These are phyloP conservation scores for Papilio dardanus DNA, from an alignment of 1,140 invertebrate species.

Conservation along the genomic window DNA sequence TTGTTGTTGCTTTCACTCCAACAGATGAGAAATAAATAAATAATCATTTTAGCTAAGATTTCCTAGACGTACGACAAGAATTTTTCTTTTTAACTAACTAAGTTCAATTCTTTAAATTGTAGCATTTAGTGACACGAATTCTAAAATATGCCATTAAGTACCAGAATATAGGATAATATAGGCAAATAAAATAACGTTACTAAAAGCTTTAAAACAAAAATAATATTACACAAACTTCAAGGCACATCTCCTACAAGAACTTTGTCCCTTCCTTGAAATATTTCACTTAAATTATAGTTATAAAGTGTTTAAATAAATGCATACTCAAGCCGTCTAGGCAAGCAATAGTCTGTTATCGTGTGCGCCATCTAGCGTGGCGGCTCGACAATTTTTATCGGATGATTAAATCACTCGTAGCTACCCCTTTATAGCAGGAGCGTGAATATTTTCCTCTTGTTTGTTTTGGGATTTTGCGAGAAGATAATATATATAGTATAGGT, in stretches of 20 bases:
- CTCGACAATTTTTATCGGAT: constrained; percentile 68
- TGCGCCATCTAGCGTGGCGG: constrained; percentile 57
- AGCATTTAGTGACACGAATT: not conserved
- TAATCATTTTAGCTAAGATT: too few species aligned
- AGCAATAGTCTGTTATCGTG: constrained; percentile 45
- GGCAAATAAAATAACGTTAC: not conserved
- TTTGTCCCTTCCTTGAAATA: not conserved
- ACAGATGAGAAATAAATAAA: too few species aligned
- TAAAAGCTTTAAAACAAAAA: not conserved
- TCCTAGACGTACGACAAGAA: too few species aligned
- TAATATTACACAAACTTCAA: not conserved
- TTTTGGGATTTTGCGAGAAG: constrained; percentile 53
- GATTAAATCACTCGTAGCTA: constrained; percentile 71
- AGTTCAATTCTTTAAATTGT: not conserved
- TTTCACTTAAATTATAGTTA: not conserved
- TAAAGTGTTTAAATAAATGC: constrained; percentile 26
- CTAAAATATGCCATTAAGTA: too few species aligned
- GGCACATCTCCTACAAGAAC: not conserved
- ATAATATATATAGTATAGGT: constrained; percentile 54
- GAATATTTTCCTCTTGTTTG: constrained; percentile 59
- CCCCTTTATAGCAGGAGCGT: constrained; percentile 62
- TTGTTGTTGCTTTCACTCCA: too few species aligned
- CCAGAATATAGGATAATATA: too few species aligned
- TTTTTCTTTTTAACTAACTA: not conserved
- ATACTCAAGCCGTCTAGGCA: constrained; percentile 30